Evolutionary conservation across 1,140 invertebrate genomes (phyloP).

Genomic region (Heliconius congener): DNA sequence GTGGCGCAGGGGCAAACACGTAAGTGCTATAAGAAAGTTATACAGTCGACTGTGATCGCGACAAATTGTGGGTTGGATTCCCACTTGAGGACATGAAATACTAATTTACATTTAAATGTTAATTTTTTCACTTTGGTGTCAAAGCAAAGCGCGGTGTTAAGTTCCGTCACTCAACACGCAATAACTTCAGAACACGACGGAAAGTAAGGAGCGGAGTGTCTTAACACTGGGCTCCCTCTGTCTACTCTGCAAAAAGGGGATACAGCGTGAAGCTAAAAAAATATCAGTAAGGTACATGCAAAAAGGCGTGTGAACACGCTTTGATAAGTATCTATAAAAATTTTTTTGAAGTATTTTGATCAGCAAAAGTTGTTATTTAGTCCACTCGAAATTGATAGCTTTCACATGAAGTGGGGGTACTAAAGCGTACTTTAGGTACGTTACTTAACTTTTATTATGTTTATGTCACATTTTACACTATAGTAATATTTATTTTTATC

Average conservation of each 20-base stretch:
- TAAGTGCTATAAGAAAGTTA: too few species aligned
- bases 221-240: too few species aligned
- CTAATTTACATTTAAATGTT: too few species aligned
- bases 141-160: too few species aligned
- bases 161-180: too few species aligned
- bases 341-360: not conserved
- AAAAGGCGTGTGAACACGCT: not conserved
- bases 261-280: not conserved
- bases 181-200: too few species aligned
- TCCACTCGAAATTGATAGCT: slow-evolving; percentile 1
- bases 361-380: slow-evolving; percentile 6
- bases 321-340: not conserved
- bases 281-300: not conserved
- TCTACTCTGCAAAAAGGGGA: not conserved
- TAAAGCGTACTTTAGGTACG: not conserved
- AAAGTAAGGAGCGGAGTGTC: too few species aligned
- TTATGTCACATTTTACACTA: not conserved
- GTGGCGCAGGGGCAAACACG: too few species aligned
- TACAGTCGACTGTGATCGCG: too few species aligned
- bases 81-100: too few species aligned
- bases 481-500: not conserved
- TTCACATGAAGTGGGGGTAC: not conserved
- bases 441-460: not conserved
- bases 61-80: too few species aligned
- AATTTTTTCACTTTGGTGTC: too few species aligned